Conservation (phyloP, 2,797 vertebrate genomes). For the Leuciscus waleckii region DNA sequence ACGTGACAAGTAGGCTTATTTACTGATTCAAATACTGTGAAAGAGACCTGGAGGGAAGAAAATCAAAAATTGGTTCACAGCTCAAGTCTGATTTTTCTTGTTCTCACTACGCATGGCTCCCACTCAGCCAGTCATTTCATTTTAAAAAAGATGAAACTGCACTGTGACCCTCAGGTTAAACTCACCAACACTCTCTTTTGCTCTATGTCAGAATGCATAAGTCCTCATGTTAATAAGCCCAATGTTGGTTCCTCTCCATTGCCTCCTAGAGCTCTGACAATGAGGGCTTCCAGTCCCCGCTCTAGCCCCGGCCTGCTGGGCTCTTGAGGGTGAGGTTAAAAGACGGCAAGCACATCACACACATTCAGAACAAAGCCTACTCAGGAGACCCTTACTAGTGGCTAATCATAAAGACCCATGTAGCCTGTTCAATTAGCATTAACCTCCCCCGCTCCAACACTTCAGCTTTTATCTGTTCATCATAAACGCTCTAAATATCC, state of each 20-base stretch:
- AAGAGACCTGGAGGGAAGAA: neutral
- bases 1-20: neutral
- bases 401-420: constrained; percentile 54
- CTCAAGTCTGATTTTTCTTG: neutral
- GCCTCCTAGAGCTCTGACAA: neutral
- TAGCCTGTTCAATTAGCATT: constrained; percentile 49
- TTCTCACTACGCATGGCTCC: neutral
- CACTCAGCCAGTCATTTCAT: neutral
- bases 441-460: constrained; percentile 47
- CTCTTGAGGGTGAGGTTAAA: constrained; percentile 34
- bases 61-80: neutral
- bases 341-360: constrained; percentile 19
- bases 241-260: neutral
- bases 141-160: constrained; percentile 10
- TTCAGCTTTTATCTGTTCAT: constrained; percentile 57
- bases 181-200: constrained; percentile 13
- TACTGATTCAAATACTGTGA: neutral
- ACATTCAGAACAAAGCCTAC: constrained; percentile 26
- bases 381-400: constrained; percentile 47
- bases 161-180: constrained; percentile 27
- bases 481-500: constrained; percentile 43
- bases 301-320: constrained; percentile 6
- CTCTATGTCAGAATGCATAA: constrained; percentile 14
- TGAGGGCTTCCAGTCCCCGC: neutral
- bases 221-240: constrained; percentile 9